Evolutionary conservation across 2,113 vertebrate genomes (phyloP).

Genomic region (Podocnemis expansa): DNA sequence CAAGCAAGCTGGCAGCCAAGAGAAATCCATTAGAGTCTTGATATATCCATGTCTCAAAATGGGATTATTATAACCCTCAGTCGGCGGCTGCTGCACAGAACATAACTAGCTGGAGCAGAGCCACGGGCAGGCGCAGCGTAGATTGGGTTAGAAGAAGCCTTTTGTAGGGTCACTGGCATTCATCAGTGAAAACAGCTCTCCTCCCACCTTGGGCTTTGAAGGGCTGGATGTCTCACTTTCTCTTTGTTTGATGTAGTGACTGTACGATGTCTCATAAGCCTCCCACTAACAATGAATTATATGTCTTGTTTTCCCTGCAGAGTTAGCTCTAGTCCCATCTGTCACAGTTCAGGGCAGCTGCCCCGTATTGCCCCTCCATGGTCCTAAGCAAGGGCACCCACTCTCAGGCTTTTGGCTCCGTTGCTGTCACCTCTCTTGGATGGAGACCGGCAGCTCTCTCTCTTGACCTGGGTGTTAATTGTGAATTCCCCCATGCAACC

Average conservation of each 20-base stretch:
- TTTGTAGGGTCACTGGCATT: neutral
- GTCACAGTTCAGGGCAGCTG: neutral
- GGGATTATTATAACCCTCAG: neutral
- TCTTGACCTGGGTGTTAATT: neutral
- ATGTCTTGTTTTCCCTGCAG: neutral
- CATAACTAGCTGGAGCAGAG: neutral
- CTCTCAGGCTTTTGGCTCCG: neutral
- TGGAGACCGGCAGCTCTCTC: neutral
- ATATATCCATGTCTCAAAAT: neutral
- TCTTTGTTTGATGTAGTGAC: neutral
- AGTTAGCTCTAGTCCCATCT: neutral
- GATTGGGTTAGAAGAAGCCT: neutral
- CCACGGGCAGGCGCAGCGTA: neutral
- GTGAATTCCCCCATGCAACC: neutral
- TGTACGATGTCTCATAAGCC: neutral
- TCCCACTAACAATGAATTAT: neutral
- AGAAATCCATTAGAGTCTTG: slow-evolving; percentile 11
- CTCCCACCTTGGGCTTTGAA: fast-evolving
- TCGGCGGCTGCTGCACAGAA: neutral
- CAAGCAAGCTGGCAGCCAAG: neutral
- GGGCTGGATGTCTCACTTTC: fast-evolving
- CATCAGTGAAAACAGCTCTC: neutral
- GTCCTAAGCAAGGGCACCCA: neutral
- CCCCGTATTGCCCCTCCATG: neutral
- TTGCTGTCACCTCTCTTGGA: neutral